Base-by-base conservation (phyloP, 2,113 vertebrate genomes). In the Macroglossus sobrinus region DNA sequence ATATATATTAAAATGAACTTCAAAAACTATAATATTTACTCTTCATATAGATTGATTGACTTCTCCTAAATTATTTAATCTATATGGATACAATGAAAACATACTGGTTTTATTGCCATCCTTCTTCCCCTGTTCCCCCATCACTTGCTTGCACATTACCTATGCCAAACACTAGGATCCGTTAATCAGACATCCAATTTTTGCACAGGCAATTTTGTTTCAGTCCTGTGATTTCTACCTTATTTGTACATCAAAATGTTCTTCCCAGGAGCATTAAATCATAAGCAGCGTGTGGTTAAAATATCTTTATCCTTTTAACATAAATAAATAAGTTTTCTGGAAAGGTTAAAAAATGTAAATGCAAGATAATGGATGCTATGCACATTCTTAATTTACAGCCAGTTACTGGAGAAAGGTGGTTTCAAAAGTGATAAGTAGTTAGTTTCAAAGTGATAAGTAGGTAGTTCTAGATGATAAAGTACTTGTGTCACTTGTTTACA, bases 221-320 rank as follows among this genome's bases (percentile, higher is more conserved):
- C 8, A 74, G 72, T 72, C 63, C 33, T 63, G 35, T 84, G 68
- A 43, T 63, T 96, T 82, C 21, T 53, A 87, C 30, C 18, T 91
- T 84, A 80, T 72, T 86, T 81, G n/a, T 59, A 84, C 93, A 80
- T 66, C 40, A 74, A 85, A 81, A 59, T 69, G 30, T 68, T 84
- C 78, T 89, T 95, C 50, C 45, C 30, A 33, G 35, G 74, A 92
- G 8, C 40, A 40, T 53, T 79, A 96, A 94, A 66, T 92, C 64
- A 86, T 26, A 71, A 12, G 63, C 61, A 84, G n/a, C 93, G 86
- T 84, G 45, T 72, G 33, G 26, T 94, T 33, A 72, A 80, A 71
- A 59, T 63, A 28, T 30, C 28, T 63, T 63, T 61, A 30, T 61
- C 59, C 26, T 61, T 59, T 61, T 63, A 63, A 63, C 26, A 30